phyloP scores from a whole-genome alignment of 1,140 invertebrate genomes.

The Tetramorium alpestre region DNA sequence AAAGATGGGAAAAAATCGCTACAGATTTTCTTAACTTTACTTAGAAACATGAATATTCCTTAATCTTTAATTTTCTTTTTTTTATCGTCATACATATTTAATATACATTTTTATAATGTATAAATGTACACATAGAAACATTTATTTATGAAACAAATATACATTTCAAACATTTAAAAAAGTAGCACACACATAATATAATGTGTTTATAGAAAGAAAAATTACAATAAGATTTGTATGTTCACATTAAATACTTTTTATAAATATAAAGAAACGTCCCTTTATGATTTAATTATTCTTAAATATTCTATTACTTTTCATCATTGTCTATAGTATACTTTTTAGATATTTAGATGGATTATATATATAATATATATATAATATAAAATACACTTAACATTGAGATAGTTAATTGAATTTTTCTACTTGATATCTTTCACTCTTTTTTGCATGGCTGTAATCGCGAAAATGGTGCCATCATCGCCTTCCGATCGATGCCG shows the following conservation, averaged over 20 bases:
- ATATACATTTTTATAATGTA: not conserved
- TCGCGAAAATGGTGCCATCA: not conserved
- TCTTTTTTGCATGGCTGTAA: not conserved
- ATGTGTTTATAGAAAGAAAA: constrained; percentile 1
- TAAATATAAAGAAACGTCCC: not conserved
- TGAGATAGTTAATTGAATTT: not conserved
- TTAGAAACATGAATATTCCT: not conserved
- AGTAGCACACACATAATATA: not conserved
- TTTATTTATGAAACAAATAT: not conserved
- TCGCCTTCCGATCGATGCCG: constrained; percentile 24
- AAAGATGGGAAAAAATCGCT: no score
- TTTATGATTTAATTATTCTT: not conserved
- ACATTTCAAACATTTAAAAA: not conserved
- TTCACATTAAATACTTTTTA: not conserved
- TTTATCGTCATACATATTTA: not conserved
- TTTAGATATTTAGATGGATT: not conserved
- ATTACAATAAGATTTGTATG: not conserved
- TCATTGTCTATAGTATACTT: not conserved
- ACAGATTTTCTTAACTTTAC: no score
- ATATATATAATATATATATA: not conserved
- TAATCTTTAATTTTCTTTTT: not conserved
- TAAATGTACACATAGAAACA: not conserved
- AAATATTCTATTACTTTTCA: not conserved
- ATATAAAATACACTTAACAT: not conserved
- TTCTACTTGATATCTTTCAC: not conserved